Percentiles rank a stretch among this genome's conserved stretches.
Conservation (phyloP, 2,888 invertebrate genomes). For the Diabrotica balteata region DNA sequence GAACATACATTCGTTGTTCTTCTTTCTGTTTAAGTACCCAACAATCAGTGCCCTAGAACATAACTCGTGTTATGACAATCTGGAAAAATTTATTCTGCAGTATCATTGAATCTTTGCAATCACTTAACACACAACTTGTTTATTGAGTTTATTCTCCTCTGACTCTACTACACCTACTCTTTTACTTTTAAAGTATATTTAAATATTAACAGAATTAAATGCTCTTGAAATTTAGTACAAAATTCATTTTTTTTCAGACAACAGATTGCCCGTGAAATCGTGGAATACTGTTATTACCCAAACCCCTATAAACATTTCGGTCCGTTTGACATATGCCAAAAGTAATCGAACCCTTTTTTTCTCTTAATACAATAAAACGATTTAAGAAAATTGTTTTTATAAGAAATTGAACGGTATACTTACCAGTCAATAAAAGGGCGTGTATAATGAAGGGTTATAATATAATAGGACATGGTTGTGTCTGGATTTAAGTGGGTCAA, state of each 20-base stretch:
- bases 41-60: too few relatives aligned
- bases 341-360: constrained; percentile 21
- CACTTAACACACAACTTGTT: too few relatives aligned
- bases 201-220: neutral
- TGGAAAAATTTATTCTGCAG: too few relatives aligned
- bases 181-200: too few relatives aligned
- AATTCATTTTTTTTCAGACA: constrained; percentile 4
- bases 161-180: too few relatives aligned
- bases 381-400: constrained; percentile 36
- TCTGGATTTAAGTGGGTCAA: constrained; percentile 36
- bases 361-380: constrained; percentile 33
- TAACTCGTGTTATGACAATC: too few relatives aligned
- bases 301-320: constrained; percentile 9
- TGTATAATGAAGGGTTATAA: constrained; percentile 34
- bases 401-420: constrained; percentile 34
- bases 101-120: too few relatives aligned
- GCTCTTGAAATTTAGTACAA: too few relatives aligned
- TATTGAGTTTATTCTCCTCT: too few relatives aligned
- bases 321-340: constrained; percentile 32
- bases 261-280: constrained; percentile 10
- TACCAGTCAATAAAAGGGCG: constrained; percentile 31
- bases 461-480: constrained; percentile 29
- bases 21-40: too few relatives aligned
- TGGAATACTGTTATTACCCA: constrained; percentile 12
- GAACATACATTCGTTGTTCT: too few relatives aligned